Evolutionary conservation across 2,113 vertebrate species (phyloP), one percentile per base, ranked within the genome.

Genomic region (Danionella cerebrum): DNA sequence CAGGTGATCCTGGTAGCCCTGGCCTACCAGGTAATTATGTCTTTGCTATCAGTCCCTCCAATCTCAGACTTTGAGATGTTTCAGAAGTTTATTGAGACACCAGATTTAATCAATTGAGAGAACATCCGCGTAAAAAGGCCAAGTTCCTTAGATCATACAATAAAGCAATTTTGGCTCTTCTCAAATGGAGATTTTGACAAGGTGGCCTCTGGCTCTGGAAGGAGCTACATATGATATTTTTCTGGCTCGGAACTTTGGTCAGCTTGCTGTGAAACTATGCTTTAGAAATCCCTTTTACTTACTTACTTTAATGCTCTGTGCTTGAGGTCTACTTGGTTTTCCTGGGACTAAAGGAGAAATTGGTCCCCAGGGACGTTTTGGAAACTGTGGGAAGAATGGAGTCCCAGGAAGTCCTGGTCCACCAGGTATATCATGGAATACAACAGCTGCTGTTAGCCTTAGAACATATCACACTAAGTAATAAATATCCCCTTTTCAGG

Each of bases 1-100:
- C 1, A 4, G 87, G 87, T 13, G 74, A 82, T 6, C 72, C 63
- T 33, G 87, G 84, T 71, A 77, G 78, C 0, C 2, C 39, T 13
- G 85, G 85, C 71, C 1, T 4, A 1, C 10, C n/a, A 33, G 84
- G 87, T 87, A 33, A 63, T 27, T 42, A 25, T 14, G 3, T 42
- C 8, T 16, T 11, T 53, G 16, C 10, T 31, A 6, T 33, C 9
- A 52, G 9, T 6, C 18, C 18, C 10, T 31, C 3, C 14, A 35
- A 21, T 16, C 38, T 24, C 2, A 22, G 18, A 5, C 1, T 16
- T n/a, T 57, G 31, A 13, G 57, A 22, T 6, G 9, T 25, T 7
- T 38, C 10, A 21, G 4, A 14, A 27, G 4, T n/a, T n/a, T n/a
- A n/a, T n/a, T n/a, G n/a, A n/a, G n/a, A n/a, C n/a, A n/a, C n/a